Conservation (phyloP, 2,797 vertebrate genomes). For the Pseudocheirus occidentalis region DNA sequence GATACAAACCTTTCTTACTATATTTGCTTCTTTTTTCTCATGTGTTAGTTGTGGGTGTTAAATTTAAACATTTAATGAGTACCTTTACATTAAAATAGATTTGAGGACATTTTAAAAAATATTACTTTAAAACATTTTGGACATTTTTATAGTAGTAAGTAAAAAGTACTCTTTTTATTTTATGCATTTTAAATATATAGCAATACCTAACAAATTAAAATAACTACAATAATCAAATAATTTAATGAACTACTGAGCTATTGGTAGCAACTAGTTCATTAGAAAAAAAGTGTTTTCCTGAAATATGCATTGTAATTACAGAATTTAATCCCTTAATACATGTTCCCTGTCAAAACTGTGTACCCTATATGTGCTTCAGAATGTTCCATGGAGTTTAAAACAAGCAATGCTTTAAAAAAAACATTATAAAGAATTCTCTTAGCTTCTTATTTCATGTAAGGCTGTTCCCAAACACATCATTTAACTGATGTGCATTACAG, state of each 20-base stretch:
- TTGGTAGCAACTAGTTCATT: not conserved
- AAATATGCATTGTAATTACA: conserved; percentile 49
- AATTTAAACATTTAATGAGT: conserved; percentile 27
- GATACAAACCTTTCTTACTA: conserved; percentile 39
- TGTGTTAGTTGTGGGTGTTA: conserved; percentile 18
- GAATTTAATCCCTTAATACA: conserved; percentile 56
- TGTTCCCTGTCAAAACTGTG: conserved; percentile 48
- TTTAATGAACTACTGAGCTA: conserved; percentile 53
- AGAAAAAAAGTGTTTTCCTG: conserved; percentile 19
- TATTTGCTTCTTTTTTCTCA: conserved; percentile 15
- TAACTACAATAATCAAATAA: not conserved
- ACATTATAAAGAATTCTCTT: conserved; percentile 72
- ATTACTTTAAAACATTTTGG: conserved; percentile 33
- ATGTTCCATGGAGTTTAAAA: conserved; percentile 66
- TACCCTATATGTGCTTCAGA: conserved; percentile 49
- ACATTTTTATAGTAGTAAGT: conserved; percentile 2
- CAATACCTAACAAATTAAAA: conserved; percentile 14
- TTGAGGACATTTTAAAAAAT: not conserved
- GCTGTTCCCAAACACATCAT: conserved; percentile 78
- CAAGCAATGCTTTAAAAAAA: conserved; percentile 3
- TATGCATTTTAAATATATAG: conserved; percentile 32
- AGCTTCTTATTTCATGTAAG: conserved; percentile 78
- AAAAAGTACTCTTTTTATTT: conserved; percentile 30
- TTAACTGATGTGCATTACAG: conserved; percentile 81
- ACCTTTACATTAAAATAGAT: conserved; percentile 33